phyloP scores from a whole-genome alignment of 2,797 vertebrate species.

The Macroramphosus scolopax region DNA sequence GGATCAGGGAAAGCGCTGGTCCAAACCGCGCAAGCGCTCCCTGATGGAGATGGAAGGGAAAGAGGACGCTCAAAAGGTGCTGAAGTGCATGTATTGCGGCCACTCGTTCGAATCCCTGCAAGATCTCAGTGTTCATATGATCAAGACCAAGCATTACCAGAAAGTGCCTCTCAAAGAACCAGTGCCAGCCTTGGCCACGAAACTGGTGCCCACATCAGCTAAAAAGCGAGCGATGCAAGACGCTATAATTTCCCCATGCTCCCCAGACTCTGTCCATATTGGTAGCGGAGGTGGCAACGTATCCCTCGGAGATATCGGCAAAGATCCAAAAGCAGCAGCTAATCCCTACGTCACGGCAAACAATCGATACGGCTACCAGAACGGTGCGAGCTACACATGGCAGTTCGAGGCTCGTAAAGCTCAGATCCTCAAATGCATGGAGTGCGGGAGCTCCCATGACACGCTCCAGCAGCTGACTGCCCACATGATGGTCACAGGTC shows the following conservation, averaged over 20 bases:
- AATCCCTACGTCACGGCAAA: slow-evolving; percentile 98
- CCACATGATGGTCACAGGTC: slow-evolving; percentile 99
- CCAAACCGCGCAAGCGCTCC: slow-evolving; percentile 95
- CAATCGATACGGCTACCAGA: slow-evolving; percentile 99
- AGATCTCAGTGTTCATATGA: slow-evolving; percentile 99
- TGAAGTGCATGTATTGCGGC: slow-evolving; percentile 99
- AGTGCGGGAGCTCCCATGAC: slow-evolving; percentile 98
- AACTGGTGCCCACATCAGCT: slow-evolving; percentile 88
- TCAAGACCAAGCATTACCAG: slow-evolving; percentile 99
- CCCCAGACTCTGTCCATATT: slow-evolving; percentile 87
- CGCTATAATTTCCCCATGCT: slow-evolving; percentile 87
- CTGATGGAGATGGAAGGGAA: slow-evolving; percentile 99
- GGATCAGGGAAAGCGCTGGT: slow-evolving; percentile 93
- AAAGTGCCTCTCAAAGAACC: slow-evolving; percentile 99
- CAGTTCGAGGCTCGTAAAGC: slow-evolving; percentile 99
- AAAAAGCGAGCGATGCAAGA: slow-evolving; percentile 96
- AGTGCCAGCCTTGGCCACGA: slow-evolving; percentile 93
- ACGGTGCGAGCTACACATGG: slow-evolving; percentile 99
- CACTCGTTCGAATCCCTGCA: slow-evolving; percentile 99
- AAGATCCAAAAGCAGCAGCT: slow-evolving; percentile 86
- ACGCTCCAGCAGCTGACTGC: slow-evolving; percentile 98
- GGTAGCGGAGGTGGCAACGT: slow-evolving; percentile 68
- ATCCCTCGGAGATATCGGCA: slow-evolving; percentile 82
- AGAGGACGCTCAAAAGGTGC: slow-evolving; percentile 98
- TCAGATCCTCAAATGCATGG: slow-evolving; percentile 99